Conservation (phyloP, 2,888 invertebrate species). For the Scaeva pyrastri region DNA sequence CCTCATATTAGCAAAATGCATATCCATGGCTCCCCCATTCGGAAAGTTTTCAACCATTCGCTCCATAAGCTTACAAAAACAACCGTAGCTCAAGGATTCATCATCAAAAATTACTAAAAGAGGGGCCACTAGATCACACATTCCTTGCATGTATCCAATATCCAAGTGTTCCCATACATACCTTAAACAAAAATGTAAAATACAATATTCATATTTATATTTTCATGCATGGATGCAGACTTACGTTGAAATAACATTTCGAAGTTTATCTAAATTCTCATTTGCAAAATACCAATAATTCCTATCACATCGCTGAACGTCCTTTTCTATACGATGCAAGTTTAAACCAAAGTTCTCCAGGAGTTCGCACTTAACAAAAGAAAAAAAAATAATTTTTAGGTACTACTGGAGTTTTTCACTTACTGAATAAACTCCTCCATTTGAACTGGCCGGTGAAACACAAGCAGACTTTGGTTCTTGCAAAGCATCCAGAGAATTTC, state of each 20-base stretch:
- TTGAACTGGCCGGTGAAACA: slow-evolving; percentile 94
- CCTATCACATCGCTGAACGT: slow-evolving; percentile 97
- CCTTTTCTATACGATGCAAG: slow-evolving; percentile 97
- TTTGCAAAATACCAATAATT: slow-evolving; percentile 96
- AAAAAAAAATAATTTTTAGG: not conserved
- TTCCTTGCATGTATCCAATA: slow-evolving; percentile 98
- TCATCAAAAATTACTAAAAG: slow-evolving; percentile 96
- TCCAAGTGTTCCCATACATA: slow-evolving; percentile 98
- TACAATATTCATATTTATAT: too few species aligned
- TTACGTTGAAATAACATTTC: slow-evolving; percentile 98
- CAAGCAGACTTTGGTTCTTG: slow-evolving; percentile 87
- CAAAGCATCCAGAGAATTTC: slow-evolving; percentile 81
- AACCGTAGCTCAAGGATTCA: slow-evolving; percentile 95
- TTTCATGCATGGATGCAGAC: too few species aligned
- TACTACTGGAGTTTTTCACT: slow-evolving; percentile 79
- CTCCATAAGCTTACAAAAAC: slow-evolving; percentile 95
- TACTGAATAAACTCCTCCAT: slow-evolving; percentile 95
- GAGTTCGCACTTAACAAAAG: slow-evolving; percentile 89
- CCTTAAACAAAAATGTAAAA: slow-evolving; percentile 83
- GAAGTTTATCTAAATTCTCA: slow-evolving; percentile 94
- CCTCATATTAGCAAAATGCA: slow-evolving; percentile 98
- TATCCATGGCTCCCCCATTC: slow-evolving; percentile 97
- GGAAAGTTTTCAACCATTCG: slow-evolving; percentile 96
- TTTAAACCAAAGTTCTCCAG: slow-evolving; percentile 94
- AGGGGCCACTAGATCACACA: slow-evolving; percentile 98